Percentiles rank a stretch among this genome's conserved stretches.
phyloP scores from a whole-genome alignment of 2,797 vertebrate species.

The Cyprinodon diabolis region DNA sequence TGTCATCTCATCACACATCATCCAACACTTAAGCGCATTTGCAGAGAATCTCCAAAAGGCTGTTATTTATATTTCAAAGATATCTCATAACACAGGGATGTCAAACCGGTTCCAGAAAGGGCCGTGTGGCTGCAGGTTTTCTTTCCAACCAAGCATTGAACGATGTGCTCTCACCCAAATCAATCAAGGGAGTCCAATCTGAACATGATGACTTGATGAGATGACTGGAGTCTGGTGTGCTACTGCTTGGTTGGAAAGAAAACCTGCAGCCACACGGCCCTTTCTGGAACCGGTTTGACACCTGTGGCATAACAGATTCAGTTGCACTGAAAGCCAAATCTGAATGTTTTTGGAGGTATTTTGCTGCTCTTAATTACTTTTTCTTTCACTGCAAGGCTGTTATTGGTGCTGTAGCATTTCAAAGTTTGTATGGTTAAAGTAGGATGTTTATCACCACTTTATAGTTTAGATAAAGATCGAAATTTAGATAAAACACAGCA shows the following conservation, averaged over 20 bases:
- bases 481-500: background rate
- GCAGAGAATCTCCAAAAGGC: slow-evolving; percentile 57
- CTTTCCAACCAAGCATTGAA: no score
- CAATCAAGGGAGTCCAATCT: no score
- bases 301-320: slow-evolving; percentile 58
- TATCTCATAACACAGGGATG: slow-evolving; percentile 57
- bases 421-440: slow-evolving; percentile 8
- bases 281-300: no score
- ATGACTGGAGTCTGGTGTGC: no score
- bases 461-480: background rate
- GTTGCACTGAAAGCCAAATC: slow-evolving; percentile 41
- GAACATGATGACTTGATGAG: no score
- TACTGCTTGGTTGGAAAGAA: no score
- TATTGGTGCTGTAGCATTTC: slow-evolving; percentile 7
- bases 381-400: slow-evolving; percentile 26
- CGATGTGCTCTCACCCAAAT: no score
- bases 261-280: no score
- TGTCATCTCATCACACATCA: slow-evolving; percentile 44
- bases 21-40: slow-evolving; percentile 59
- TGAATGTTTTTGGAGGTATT: slow-evolving; percentile 28
- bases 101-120: no score
- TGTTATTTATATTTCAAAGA: slow-evolving; percentile 70
- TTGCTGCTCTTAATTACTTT: slow-evolving; percentile 29
- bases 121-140: no score
- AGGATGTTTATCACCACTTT: background rate